Evolutionary conservation across 2,888 invertebrate genomes (phyloP), one percentile per base, ranked within the genome.

Genomic region (Chironomus tentans): DNA sequence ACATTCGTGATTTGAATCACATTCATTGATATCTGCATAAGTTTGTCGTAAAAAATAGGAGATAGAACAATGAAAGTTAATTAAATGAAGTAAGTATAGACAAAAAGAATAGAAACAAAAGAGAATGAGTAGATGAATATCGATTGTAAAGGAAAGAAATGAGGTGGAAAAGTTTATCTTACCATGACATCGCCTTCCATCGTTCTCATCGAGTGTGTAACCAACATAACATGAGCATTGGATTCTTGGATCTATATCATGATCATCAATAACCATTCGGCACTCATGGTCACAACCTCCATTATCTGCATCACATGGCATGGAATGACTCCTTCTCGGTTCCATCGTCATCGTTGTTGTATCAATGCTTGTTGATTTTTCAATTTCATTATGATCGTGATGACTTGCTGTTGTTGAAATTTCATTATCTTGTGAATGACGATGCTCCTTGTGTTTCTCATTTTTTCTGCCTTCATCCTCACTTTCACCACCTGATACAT

Each of bases 1-100:
- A 79, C 89, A 89, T 47, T 85, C 87, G 78, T 84, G 86, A 68
- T 85, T 84, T 61, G 83, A 82, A 76, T 81, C 65, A 79, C 89
- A 89, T 79, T 88, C 88, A 80, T 89, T 84, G 76, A 88, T 83
- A 81, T 88, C 89, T 89, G 76, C 6, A 70, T 74, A 62, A 38
- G 38, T 28, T 56, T 68, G 22, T 68, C 48, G 65, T 28, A 46
- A 61, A 68, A 68, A 68, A 38, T n/a, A 22, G 7, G 38, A 21
- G n/a, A 28, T 13, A 69, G 12, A 6, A 22, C 10, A 28, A 38
- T 24, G 12, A 28, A 69, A 69, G n/a, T 18, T 69, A 47, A 46
- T 46, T 69, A 21, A 69, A 69, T 18, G 46, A 46, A 69, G 18
- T 18, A 47, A 68, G 38, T 10, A 38, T 10, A 38, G 10, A 38